phyloP scores from a whole-genome alignment of 1,140 invertebrate species.

The Panagrolaimus sp. region DNA sequence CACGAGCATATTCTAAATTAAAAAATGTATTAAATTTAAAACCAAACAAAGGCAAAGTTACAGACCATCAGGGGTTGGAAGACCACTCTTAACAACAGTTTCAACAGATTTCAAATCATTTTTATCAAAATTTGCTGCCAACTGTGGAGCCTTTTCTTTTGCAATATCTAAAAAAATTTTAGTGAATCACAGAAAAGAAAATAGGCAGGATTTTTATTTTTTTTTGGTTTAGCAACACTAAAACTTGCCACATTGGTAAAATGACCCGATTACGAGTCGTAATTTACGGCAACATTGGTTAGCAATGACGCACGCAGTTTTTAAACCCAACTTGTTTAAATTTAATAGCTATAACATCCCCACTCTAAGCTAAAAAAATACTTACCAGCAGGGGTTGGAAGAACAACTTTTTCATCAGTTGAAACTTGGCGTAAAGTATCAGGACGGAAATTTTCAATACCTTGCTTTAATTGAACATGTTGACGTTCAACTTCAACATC shows the following conservation, averaged over 20 bases:
- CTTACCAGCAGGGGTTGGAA: constrained; percentile 22
- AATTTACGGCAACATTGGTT: too few species aligned
- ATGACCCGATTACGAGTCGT: too few species aligned
- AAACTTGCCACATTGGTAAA: too few species aligned
- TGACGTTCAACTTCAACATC: constrained; percentile 28
- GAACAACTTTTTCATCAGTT: constrained; percentile 24
- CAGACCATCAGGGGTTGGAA: constrained; percentile 13
- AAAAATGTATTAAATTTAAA: too few species aligned
- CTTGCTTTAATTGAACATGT: constrained; percentile 30
- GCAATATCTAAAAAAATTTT: constrained; percentile 19
- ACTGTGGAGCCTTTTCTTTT: constrained; percentile 29
- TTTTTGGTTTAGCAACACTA: too few species aligned
- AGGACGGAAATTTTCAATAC: constrained; percentile 27
- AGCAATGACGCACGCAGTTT: too few species aligned
- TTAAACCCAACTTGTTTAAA: too few species aligned
- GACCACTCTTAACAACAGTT: constrained; percentile 25
- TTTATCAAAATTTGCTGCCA: constrained; percentile 32
- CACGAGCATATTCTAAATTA: constrained; percentile 14
- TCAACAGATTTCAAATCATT: constrained; percentile 27
- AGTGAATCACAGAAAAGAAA: too few species aligned
- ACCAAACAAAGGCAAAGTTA: constrained; percentile 4
- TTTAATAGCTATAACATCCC: too few species aligned
- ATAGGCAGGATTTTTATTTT: too few species aligned
- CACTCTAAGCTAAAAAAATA: neutral
- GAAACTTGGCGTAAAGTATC: constrained; percentile 27